Percentiles rank a stretch among this genome's conserved stretches.
phyloP scores from a whole-genome alignment of 2,888 invertebrate genomes.

The Adelognathus sp. region DNA sequence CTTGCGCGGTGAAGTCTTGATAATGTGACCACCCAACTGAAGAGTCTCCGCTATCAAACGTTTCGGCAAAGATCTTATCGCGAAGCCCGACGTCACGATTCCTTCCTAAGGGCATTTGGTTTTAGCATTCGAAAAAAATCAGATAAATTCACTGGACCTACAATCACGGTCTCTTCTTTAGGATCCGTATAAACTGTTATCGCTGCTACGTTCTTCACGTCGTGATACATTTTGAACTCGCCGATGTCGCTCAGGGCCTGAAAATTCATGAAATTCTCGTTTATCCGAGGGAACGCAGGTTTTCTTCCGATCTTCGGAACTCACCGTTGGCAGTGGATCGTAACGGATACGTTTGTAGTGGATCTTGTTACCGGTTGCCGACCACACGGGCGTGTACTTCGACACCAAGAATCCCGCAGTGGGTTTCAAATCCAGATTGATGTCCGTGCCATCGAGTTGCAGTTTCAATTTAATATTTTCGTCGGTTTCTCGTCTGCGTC shows the following conservation, averaged over 20 bases:
- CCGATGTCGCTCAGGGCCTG: constrained; percentile 21
- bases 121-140: background rate
- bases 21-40: background rate
- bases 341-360: constrained; percentile 10
- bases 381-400: constrained; percentile 6
- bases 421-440: background rate
- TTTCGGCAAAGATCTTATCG: constrained; percentile 28
- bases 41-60: background rate
- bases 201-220: constrained; percentile 3
- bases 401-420: background rate
- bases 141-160: background rate
- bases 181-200: constrained; percentile 6
- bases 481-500: background rate
- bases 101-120: constrained; percentile 15
- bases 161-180: background rate
- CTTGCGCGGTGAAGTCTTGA: background rate
- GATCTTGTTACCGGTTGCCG: background rate
- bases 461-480: background rate
- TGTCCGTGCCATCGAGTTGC: background rate
- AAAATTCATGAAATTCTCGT: background rate
- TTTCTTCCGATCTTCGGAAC: background rate
- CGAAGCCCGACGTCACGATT: constrained; percentile 5
- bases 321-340: constrained; percentile 2
- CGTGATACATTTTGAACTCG: constrained; percentile 24
- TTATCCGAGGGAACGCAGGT: background rate